Evolutionary conservation across 1,140 invertebrate species (phyloP).

Genomic region (Lucilia cuprina): DNA sequence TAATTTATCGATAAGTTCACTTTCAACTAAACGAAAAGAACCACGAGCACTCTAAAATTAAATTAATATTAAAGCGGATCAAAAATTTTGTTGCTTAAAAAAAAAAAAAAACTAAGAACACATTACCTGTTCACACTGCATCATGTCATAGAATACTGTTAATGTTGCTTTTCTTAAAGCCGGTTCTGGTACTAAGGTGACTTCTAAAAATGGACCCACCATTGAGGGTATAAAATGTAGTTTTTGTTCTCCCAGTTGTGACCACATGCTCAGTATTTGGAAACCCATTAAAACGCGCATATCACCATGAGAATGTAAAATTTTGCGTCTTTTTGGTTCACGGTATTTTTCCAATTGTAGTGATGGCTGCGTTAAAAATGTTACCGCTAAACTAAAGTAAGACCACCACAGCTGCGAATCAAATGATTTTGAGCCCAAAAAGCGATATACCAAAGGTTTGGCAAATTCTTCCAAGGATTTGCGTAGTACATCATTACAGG

Average conservation of each 20-base stretch:
- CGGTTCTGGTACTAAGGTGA: slow-evolving; percentile 88
- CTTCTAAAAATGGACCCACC: slow-evolving; percentile 93
- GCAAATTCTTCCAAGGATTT: slow-evolving; percentile 87
- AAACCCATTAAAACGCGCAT: slow-evolving; percentile 93
- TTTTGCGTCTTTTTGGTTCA: slow-evolving; percentile 78
- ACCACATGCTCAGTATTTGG: slow-evolving; percentile 95
- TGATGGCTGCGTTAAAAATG: slow-evolving; percentile 86
- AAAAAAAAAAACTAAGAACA: background rate
- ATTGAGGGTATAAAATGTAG: slow-evolving; percentile 90
- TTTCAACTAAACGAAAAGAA: slow-evolving; percentile 88
- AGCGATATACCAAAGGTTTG: slow-evolving; percentile 83
- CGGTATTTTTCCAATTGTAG: slow-evolving; percentile 87
- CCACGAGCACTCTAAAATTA: slow-evolving; percentile 67
- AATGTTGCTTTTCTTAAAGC: slow-evolving; percentile 89
- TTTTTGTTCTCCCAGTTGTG: slow-evolving; percentile 78
- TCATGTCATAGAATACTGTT: slow-evolving; percentile 96
- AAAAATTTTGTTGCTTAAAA: no score
- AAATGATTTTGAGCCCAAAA: slow-evolving; percentile 72
- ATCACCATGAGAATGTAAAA: slow-evolving; percentile 84
- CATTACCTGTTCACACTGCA: slow-evolving; percentile 86
- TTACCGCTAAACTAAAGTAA: slow-evolving; percentile 88
- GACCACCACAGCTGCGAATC: slow-evolving; percentile 83
- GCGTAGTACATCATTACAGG: slow-evolving; percentile 88
- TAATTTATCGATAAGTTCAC: slow-evolving; percentile 90
- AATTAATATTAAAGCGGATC: no score